Conservation (phyloP, 2,113 vertebrate genomes). For the Oncorhynchus nerka region DNA sequence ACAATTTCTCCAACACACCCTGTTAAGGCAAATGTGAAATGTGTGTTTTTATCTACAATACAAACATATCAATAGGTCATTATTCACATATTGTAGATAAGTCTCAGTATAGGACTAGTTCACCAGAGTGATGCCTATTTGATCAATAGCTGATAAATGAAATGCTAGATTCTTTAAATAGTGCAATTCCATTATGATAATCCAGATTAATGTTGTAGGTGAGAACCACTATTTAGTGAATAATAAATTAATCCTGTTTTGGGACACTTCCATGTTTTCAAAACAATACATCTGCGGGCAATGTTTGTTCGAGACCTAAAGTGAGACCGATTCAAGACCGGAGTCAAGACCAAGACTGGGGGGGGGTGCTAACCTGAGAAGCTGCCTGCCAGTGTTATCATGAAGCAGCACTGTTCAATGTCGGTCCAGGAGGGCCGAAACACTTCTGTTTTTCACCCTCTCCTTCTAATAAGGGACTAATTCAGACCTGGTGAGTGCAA, state of each 20-base stretch:
- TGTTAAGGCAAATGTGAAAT: slow-evolving; percentile 66
- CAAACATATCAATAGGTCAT: background rate
- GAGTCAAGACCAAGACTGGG: too few species aligned
- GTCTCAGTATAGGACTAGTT: background rate
- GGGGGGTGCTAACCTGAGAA: background rate
- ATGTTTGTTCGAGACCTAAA: too few species aligned
- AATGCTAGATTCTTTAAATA: too few species aligned
- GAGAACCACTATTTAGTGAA: too few species aligned
- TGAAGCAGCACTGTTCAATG: too few species aligned
- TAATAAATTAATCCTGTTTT: background rate
- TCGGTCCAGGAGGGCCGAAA: too few species aligned
- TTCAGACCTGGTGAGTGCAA: too few species aligned
- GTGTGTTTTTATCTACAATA: background rate
- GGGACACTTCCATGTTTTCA: background rate
- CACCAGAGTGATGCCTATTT: background rate
- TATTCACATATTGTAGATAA: background rate
- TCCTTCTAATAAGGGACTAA: too few species aligned
- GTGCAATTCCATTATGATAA: too few species aligned
- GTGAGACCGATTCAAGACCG: background rate
- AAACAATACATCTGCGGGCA: background rate
- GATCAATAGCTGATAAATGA: too few species aligned
- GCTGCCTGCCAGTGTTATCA: background rate
- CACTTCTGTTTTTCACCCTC: too few species aligned
- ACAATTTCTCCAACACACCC: slow-evolving; percentile 24
- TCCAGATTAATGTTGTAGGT: too few species aligned